Base-by-base conservation (phyloP, 2,888 invertebrate species). In the Synanthedon tipuliformis region DNA sequence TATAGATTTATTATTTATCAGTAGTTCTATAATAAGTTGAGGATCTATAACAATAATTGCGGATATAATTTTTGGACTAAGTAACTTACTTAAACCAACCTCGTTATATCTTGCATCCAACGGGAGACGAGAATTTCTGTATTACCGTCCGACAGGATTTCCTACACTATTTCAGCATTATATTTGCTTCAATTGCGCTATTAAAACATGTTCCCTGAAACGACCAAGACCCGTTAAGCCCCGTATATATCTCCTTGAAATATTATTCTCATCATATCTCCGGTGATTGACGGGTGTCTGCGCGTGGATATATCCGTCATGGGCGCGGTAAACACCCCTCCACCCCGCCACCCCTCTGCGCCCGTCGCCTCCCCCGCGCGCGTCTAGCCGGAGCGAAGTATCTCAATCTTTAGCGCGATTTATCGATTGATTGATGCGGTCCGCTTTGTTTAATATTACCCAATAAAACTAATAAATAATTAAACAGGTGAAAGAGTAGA, bases 331-430 rank as follows among this genome's bases (percentile, higher is more conserved):
- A 78, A 75, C 73, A 77, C 69, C 67, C 71, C 70, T 66, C 59
- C 57, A 23, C 23, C 23, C 23, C 23, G 4, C 56, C 59, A 54
- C 55, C 60, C 58, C 55, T 45, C 13, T 18, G 8, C 15, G 16
- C 55, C 52, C 59, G 53, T 58, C 60, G 62, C 58, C 54, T 56
- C 34, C 56, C 48, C 57, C 60, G 57, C 65, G 57, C 60, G 55
- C 64, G 62, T 66, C 65, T 53, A 59, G 63, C 70, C 50, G 63
- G 63, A 75, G 73, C 73, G 73, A 80, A 78, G 85, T 81, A 85
- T 86, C 86, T 86, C 83, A 86, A 86, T 86, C 85, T 85, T 82
- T 77, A 78, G 76, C 76, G 64, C 76, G 80, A 80, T 79, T 80
- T 84, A 84, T 84, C 83, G 84, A 85, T 84, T 82, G 84, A 82